Conservation (phyloP, 2,888 invertebrate genomes). For the Oscheius onirici region DNA sequence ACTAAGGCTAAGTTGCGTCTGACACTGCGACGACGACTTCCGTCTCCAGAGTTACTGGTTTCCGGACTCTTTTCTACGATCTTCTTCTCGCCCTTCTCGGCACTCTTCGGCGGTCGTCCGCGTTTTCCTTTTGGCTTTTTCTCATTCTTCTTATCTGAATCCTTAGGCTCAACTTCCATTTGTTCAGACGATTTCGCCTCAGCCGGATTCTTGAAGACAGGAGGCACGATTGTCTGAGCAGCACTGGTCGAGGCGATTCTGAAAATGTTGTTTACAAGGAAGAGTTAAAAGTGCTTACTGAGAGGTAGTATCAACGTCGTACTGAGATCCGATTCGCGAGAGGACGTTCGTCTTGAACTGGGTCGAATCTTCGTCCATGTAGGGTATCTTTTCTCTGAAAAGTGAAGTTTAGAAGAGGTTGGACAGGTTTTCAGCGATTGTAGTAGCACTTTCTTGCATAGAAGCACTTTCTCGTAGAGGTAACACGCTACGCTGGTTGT, state of each 20-base stretch:
- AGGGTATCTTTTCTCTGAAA: slow-evolving; percentile 21
- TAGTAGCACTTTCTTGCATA: no score
- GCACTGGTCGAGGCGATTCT: slow-evolving; percentile 3
- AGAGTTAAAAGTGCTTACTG: not conserved
- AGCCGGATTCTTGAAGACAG: not conserved
- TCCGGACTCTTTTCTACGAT: not conserved
- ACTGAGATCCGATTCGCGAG: not conserved
- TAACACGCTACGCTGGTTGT: no score
- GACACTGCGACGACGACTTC: not conserved
- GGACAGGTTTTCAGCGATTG: no score
- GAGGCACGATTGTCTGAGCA: not conserved
- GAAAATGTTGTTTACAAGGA: not conserved
- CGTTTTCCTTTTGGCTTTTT: not conserved
- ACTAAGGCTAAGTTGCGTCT: no score
- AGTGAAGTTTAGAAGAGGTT: no score
- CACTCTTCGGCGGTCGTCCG: not conserved
- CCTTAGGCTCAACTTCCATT: not conserved
- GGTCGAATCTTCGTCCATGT: slow-evolving; percentile 31
- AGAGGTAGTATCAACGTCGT: not conserved
- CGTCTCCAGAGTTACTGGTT: not conserved
- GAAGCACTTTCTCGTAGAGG: no score
- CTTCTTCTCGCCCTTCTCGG: not conserved
- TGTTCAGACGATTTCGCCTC: not conserved
- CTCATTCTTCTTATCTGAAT: not conserved
- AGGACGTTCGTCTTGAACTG: slow-evolving; percentile 3